Evolutionary conservation across 2,888 invertebrate species (phyloP).

Genomic region (Lasioglossum vierecki): DNA sequence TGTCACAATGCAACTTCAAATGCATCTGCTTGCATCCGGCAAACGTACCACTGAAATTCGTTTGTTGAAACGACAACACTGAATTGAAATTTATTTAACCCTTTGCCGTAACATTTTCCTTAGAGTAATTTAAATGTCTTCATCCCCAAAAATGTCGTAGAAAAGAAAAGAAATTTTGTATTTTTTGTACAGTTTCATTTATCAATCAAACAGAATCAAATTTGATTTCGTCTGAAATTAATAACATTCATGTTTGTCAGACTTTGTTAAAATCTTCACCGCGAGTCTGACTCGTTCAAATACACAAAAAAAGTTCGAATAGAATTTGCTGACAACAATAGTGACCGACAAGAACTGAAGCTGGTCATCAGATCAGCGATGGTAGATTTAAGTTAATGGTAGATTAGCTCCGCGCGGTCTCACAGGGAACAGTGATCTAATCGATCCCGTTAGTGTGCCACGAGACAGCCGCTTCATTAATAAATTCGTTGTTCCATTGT

Average conservation of each 20-base stretch:
- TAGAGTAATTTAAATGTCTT: too few species aligned
- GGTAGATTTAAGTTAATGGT: slow-evolving; percentile 19
- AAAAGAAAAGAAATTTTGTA: too few species aligned
- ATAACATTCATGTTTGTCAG: too few species aligned
- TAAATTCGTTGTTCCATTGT: slow-evolving; percentile 52
- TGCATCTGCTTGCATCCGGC: background rate
- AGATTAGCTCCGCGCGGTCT: slow-evolving; percentile 17
- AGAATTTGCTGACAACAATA: background rate
- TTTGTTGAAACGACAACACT: background rate
- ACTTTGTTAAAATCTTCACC: too few species aligned
- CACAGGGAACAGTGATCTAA: slow-evolving; percentile 33
- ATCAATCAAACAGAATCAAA: too few species aligned
- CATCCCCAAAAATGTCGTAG: too few species aligned
- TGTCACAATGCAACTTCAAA: background rate
- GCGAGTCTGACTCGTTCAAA: too few species aligned
- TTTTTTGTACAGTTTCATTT: too few species aligned
- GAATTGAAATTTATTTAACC: background rate
- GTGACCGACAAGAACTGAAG: background rate
- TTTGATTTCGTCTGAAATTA: too few species aligned
- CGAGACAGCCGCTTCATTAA: slow-evolving; percentile 42
- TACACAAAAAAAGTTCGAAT: too few species aligned
- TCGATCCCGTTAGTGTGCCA: slow-evolving; percentile 42
- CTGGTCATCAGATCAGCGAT: background rate
- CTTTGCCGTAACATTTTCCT: too few species aligned
- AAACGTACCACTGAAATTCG: background rate